Percentiles rank a stretch among this genome's conserved stretches.
These are phyloP conservation scores for Enteromius trimaculatus DNA, from an alignment of 2,797 vertebrate genomes.

Conservation along the genomic window DNA sequence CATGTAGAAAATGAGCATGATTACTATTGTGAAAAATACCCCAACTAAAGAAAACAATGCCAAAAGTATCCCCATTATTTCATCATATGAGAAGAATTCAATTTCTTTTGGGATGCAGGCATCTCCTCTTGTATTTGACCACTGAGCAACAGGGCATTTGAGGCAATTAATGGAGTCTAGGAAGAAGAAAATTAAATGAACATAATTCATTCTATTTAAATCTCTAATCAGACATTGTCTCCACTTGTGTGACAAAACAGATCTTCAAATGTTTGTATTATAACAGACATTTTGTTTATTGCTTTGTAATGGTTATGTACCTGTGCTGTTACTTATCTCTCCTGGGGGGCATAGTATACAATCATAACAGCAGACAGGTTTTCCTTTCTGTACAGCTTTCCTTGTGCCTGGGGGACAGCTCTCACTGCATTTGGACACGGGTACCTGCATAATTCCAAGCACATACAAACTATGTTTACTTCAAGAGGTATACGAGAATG, in stretches of 20 bases:
- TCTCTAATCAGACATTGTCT: neutral
- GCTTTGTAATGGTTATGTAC: constrained; percentile 51
- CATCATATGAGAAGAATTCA: constrained; percentile 61
- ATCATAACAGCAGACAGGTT: constrained; percentile 74
- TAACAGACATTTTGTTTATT: neutral
- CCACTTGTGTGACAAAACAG: neutral
- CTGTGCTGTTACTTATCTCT: constrained; percentile 75
- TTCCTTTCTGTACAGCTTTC: constrained; percentile 74
- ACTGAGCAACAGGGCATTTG: constrained; percentile 66
- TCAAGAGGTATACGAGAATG: neutral
- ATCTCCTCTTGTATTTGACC: constrained; percentile 64
- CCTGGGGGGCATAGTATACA: constrained; percentile 75
- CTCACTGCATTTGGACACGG: constrained; percentile 75
- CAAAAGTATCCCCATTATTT: constrained; percentile 65
- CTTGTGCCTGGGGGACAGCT: constrained; percentile 73
- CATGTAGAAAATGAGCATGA: constrained; percentile 54
- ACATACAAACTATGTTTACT: neutral
- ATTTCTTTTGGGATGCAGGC: constrained; percentile 60
- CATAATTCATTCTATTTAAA: neutral
- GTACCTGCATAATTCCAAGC: constrained; percentile 60
- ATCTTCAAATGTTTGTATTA: neutral
- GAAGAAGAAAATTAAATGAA: neutral
- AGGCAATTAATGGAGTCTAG: constrained; percentile 64
- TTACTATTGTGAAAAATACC: constrained; percentile 57
- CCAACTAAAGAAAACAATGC: constrained; percentile 60